These are phyloP conservation scores for Mungos mungo DNA, from an alignment of 2,113 vertebrate species.

Conservation along the genomic window DNA sequence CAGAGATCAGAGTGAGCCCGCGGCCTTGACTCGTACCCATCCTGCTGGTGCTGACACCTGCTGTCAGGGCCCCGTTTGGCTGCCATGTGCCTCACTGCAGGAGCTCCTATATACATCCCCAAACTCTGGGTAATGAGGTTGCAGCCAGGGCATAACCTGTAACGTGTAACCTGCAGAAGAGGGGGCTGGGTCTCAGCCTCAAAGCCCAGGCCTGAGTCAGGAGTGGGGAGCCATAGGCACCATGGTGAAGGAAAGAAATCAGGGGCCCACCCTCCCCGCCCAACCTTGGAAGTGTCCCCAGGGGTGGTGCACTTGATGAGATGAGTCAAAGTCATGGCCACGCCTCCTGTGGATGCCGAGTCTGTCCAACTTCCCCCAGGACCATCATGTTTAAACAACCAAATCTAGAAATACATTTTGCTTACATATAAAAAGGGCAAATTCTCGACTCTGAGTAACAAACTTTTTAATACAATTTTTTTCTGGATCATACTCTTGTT, in stretches of 20 bases:
- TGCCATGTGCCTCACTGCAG: background rate
- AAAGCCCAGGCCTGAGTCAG: background rate
- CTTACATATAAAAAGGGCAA: background rate
- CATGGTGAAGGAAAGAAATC: background rate
- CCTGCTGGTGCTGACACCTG: too few species aligned
- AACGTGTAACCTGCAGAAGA: too few species aligned
- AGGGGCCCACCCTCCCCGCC: background rate
- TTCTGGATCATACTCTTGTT: background rate
- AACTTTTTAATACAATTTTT: background rate
- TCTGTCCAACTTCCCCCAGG: background rate
- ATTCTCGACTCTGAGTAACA: background rate
- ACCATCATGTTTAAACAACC: background rate
- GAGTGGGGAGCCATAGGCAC: background rate
- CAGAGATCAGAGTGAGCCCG: background rate
- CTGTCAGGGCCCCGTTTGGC: rapidly evolving
- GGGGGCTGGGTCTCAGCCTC: background rate
- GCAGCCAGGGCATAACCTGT: background rate
- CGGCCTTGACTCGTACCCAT: rapidly evolving
- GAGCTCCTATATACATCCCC: background rate
- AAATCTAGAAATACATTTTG: background rate
- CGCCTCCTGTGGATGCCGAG: background rate
- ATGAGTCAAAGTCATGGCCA: background rate
- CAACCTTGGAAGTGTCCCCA: too few species aligned
- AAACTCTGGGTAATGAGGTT: background rate
- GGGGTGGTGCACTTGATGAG: background rate